These are phyloP conservation scores for Montipora sp. DNA, from an alignment of 64 coral and sea anemone species.

Conservation along the genomic window DNA sequence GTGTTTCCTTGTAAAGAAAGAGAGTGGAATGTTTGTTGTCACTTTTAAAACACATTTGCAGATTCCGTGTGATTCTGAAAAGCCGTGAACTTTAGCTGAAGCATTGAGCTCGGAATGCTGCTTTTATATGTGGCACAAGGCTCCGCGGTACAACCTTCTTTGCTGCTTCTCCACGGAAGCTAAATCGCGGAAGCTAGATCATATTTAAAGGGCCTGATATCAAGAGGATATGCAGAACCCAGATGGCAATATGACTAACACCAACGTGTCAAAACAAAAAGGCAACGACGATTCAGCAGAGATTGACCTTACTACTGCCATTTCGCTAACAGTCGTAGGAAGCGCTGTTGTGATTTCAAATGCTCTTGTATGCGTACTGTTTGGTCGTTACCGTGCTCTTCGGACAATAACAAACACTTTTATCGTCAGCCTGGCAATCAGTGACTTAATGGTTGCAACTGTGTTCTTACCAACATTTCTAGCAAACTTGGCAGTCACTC, in stretches of 20 bases:
- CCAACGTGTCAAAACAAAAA: neutral
- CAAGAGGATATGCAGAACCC: neutral
- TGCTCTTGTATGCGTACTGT: conserved; percentile 78
- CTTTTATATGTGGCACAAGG: neutral
- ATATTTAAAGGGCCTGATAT: no score
- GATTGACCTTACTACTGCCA: neutral
- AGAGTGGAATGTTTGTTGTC: conserved; percentile 27
- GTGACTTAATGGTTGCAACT: conserved; percentile 77
- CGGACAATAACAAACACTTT: conserved; percentile 94
- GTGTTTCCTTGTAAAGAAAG: conserved; percentile 21
- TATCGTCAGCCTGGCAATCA: conserved; percentile 88
- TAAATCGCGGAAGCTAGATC: no score
- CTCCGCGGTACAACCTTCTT: no score
- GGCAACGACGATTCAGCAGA: neutral
- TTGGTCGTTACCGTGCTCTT: conserved; percentile 61
- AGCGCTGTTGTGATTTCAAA: conserved; percentile 76
- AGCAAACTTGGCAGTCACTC: conserved; percentile 25
- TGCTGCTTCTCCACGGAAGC: no score
- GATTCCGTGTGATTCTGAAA: neutral
- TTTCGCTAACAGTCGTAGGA: conserved; percentile 72
- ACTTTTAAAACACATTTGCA: neutral
- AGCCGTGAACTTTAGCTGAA: neutral
- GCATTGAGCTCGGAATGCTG: neutral
- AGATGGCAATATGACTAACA: neutral
- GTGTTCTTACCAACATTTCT: conserved; percentile 79